These are phyloP conservation scores for Valencia hispanica DNA, from an alignment of 2,797 vertebrate species.

Conservation along the genomic window DNA sequence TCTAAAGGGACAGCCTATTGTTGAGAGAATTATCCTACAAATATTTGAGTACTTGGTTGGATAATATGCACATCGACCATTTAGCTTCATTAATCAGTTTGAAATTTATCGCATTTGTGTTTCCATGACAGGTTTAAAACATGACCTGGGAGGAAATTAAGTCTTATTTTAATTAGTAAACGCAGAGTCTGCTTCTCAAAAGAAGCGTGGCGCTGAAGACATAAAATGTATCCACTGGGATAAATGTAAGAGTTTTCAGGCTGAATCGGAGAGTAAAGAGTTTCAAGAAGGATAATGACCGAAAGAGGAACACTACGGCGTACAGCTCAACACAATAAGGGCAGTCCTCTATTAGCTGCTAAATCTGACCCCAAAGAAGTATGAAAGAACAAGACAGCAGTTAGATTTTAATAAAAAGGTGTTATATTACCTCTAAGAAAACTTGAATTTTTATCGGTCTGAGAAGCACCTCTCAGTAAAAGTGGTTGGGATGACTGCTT, in stretches of 20 bases:
- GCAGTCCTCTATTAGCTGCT: background rate
- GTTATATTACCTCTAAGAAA: background rate
- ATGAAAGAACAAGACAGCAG: background rate
- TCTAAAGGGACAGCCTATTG: background rate
- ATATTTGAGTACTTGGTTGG: background rate
- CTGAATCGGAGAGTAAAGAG: background rate
- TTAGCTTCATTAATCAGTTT: background rate
- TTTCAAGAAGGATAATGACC: background rate
- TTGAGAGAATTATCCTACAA: background rate
- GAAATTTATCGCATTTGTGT: background rate
- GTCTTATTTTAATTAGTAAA: background rate
- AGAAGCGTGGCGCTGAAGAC: background rate
- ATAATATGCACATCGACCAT: background rate
- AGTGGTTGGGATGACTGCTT: background rate
- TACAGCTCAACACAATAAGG: background rate
- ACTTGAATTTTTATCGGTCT: background rate
- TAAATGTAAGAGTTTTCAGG: background rate
- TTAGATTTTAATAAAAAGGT: background rate
- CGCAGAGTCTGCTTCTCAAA: background rate
- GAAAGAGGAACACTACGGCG: background rate
- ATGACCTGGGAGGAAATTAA: background rate
- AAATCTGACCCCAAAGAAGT: background rate
- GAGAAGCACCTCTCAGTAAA: background rate
- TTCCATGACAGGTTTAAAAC: background rate
- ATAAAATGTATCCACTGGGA: background rate